Base-by-base conservation (phyloP, 2,797 vertebrate genomes). In the Mareca penelope region DNA sequence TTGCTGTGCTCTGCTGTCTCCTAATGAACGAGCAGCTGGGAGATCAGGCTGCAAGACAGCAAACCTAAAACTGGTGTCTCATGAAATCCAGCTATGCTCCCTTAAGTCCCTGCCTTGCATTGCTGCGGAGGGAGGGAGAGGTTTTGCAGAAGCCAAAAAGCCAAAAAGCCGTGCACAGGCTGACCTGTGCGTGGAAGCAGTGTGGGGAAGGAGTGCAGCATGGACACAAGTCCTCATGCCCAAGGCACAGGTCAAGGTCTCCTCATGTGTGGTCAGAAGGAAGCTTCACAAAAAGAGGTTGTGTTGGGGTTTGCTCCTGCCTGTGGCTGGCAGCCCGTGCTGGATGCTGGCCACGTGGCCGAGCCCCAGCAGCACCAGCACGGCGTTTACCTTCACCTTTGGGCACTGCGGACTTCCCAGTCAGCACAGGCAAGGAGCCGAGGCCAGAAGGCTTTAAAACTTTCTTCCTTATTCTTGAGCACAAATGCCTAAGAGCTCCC, bases 51-150 rank as follows among this genome's bases (percentile, higher is more conserved):
- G 44, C 24, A 77, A 88, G 40, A 46, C 68, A 9, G 24, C 72
- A 80, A 75, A 87, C 29, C 7, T 57, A 73, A 65, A 82, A 8
- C 28, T 23, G 55, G 67, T 57, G 19, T 12, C 28, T 79, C 37
- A 16, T 1, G 4, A 31, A 42, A 67, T 7, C 28, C 40, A 53
- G 69, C 52, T 15, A 21, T 0, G 0, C 35, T 77, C 56, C 1
- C 31, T 56, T 7, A n/a, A 3, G 23, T 57, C 21, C 15, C 50
- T 80, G 68, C 40, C 40, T 1, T 0, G 4, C 8, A n/a, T 33
- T 31, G 7, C 48, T 11, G 63, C 48, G 24, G 86, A 39, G 42
- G 23, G 52, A 39, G 42, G 23, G 52, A 4, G 10, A 44, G 5
- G 15, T 31, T 16, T 39, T 59, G n/a, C 29, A 78, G 56, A 70